A percentile compares a stretch with the other conserved stretches of the same genome.
phyloP scores from a whole-genome alignment of 2,113 vertebrate species.

The Propithecus coquereli region DNA sequence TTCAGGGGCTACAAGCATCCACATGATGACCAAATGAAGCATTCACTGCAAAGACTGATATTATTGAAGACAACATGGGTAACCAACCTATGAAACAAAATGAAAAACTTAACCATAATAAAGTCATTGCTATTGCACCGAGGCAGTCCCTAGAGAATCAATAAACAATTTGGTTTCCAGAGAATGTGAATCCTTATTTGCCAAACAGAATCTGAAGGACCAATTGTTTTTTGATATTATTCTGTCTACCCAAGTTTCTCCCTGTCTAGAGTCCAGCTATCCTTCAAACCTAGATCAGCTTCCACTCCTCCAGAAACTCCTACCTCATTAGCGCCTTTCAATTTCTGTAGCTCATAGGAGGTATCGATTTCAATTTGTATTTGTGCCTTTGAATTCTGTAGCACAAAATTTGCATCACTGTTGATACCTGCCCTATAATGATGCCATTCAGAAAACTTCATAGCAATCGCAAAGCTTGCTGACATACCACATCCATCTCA shows the following conservation, averaged over 20 bases:
- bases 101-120: conserved; percentile 46
- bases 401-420: neutral
- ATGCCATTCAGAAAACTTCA: neutral
- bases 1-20: neutral
- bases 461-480: neutral
- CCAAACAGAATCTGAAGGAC: conserved; percentile 29
- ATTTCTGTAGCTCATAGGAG: fast-evolving
- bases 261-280: neutral
- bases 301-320: neutral
- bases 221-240: neutral
- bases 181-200: conserved; percentile 42
- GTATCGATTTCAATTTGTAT: neutral
- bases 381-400: neutral
- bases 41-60: neutral
- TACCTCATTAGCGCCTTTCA: neutral
- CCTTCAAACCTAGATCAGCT: neutral
- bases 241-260: neutral
- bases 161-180: conserved; percentile 54
- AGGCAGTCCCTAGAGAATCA: conserved; percentile 48
- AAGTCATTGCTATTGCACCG: conserved; percentile 39
- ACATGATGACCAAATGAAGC: neutral
- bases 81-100: conserved; percentile 35
- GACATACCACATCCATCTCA: neutral
- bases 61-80: conserved; percentile 28
- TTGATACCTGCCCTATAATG: neutral